Conservation (phyloP, 2,113 vertebrate genomes). For the Penelope pileata region DNA sequence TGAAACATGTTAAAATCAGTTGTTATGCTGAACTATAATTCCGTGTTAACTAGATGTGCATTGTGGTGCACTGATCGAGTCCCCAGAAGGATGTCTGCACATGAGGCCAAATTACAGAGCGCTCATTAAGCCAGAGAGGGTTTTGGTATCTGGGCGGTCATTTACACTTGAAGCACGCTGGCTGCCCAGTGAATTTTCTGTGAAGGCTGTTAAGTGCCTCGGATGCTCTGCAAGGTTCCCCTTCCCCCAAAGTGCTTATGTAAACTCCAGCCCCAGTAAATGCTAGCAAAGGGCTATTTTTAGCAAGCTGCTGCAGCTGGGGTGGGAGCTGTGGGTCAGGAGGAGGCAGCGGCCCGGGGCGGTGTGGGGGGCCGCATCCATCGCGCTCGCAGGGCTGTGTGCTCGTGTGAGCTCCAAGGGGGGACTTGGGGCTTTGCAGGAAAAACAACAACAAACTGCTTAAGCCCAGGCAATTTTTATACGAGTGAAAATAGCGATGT, state of each 20-base stretch:
- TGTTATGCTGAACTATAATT: neutral
- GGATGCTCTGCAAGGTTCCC: constrained; percentile 36
- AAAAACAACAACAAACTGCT: neutral
- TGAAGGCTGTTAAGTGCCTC: neutral
- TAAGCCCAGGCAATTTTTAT: neutral
- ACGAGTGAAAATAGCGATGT: neutral
- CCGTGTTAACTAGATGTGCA: neutral
- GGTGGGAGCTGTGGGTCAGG: constrained; percentile 13
- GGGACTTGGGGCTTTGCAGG: neutral
- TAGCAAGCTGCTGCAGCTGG: constrained; percentile 15
- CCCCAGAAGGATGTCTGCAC: neutral
- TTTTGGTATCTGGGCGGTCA: neutral
- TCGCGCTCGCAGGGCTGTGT: neutral
- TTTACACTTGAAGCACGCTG: neutral
- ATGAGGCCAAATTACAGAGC: neutral
- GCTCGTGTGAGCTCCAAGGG: neutral
- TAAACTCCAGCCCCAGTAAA: constrained; percentile 1
- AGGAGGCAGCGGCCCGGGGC: neutral
- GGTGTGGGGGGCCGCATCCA: neutral
- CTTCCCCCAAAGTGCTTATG: constrained; percentile 45
- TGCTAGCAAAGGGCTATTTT: constrained; percentile 44
- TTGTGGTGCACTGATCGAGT: neutral
- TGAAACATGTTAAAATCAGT: neutral
- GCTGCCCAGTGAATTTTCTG: neutral
- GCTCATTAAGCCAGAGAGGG: neutral